Evolutionary conservation across 2,113 vertebrate species (phyloP), one percentile per base, ranked within the genome.

Genomic region (Aix galericulata): DNA sequence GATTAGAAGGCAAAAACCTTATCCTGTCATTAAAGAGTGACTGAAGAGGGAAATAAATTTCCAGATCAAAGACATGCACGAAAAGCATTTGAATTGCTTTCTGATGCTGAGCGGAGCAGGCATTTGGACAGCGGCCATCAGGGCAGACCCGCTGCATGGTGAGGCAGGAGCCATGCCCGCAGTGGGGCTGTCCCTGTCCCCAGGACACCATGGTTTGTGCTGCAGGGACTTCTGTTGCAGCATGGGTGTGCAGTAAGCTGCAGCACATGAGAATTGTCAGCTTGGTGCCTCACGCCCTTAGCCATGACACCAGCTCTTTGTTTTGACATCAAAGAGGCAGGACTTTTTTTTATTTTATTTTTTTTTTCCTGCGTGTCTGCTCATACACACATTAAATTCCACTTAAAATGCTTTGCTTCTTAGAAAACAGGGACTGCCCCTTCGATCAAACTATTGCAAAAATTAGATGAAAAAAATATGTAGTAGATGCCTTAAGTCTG

Each of bases 31-130:
- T 91, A 94, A 71, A 60, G 42, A 77, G 36, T 40, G 44, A 89
- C 48, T 74, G 78, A 90, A 86, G 64, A 64, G 44, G 34, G 46
- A 66, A 82, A 95, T 90, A 88, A 78, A 93, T 95, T 84, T 91
- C 80, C 86, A 95, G 50, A 66, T 67, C 12, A 42, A 94, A 93
- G 92, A 80, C 26, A 59, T 1, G 13, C 90, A 69, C 32, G 42
- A 26, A 94, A 97, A 94, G 69, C 81, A 88, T 95, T 71, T 85
- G 44, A 91, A 85, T 93, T 68, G 63, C 79, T 84, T 81, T 94
- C 71, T 96, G 73, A 86, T 79, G 86, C 83, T 96, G 92, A 92
- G 68, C 73, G 50, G 86, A 91, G 82, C 85, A 84, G 82, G 64
- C 79, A 81, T 69, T 94, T 94, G 96, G 89, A 96, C 52, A 10